Evolutionary conservation across 1,140 invertebrate genomes (phyloP).

Genomic region (Bradysia coprophila): DNA sequence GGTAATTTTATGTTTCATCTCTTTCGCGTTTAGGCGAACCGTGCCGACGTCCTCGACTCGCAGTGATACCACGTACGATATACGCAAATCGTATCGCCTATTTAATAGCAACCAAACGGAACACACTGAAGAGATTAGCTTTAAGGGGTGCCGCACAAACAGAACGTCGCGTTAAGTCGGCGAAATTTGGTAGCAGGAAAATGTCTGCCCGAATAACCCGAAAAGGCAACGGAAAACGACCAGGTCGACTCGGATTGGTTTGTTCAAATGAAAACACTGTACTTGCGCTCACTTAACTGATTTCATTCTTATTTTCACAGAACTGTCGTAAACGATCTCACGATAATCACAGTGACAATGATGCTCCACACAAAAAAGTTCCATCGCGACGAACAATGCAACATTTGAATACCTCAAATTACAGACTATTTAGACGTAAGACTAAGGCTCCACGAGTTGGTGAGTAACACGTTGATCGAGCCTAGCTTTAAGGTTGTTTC

Average conservation of each 20-base stretch:
- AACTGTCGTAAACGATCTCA: background rate
- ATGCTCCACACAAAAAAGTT: background rate
- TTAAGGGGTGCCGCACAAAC: slow-evolving; percentile 9
- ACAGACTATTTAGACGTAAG: background rate
- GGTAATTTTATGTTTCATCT: too few species aligned
- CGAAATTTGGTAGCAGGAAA: background rate
- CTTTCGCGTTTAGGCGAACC: too few species aligned
- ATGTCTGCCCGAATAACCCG: background rate
- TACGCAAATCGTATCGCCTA: slow-evolving; percentile 20
- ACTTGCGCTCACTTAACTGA: background rate
- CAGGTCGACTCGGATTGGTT: background rate
- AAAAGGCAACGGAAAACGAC: slow-evolving; percentile 1
- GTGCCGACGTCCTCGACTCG: background rate
- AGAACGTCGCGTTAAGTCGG: slow-evolving; percentile 1
- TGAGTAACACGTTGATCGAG: too few species aligned
- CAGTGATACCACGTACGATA: slow-evolving; percentile 3
- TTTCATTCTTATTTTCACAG: background rate
- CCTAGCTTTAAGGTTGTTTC: too few species aligned
- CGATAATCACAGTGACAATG: background rate
- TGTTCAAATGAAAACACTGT: background rate
- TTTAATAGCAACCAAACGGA: slow-evolving; percentile 20
- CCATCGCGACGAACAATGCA: background rate
- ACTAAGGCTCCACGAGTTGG: too few species aligned
- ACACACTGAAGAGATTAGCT: slow-evolving; percentile 16
- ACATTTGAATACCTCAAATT: background rate